Conservation (phyloP, 2,797 vertebrate species). For the Acestrorhynchus altus region DNA sequence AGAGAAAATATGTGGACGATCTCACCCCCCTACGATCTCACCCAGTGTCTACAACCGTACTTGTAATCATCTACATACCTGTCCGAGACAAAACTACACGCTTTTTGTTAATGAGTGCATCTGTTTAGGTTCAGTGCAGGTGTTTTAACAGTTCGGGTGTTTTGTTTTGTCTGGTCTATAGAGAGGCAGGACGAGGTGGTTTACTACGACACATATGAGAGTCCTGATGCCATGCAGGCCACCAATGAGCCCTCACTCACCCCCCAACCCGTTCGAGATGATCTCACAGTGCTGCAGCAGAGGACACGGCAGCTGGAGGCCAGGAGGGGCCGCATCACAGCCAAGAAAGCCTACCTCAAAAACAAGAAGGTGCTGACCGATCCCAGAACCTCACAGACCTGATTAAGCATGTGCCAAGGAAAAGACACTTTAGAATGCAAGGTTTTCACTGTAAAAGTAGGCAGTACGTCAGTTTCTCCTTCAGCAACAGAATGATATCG, state of each 20-base stretch:
- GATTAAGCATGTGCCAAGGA: too few relatives aligned
- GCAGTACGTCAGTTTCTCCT: not conserved
- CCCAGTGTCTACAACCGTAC: too few relatives aligned
- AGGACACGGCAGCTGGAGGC: constrained; percentile 94
- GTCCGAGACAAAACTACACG: too few relatives aligned
- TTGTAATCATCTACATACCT: too few relatives aligned
- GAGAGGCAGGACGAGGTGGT: constrained; percentile 96
- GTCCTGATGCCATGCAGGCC: constrained; percentile 93
- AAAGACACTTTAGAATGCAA: not conserved
- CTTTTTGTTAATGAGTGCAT: too few relatives aligned
- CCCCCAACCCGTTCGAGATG: constrained; percentile 82
- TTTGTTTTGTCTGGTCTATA: constrained; percentile 60
- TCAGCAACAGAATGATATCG: not conserved
- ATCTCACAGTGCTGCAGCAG: constrained; percentile 87
- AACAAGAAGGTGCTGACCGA: constrained; percentile 89
- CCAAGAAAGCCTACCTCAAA: constrained; percentile 99
- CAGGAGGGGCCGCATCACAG: constrained; percentile 91
- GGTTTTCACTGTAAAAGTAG: not conserved
- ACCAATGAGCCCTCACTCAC: constrained; percentile 79
- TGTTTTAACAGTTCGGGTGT: too few relatives aligned
- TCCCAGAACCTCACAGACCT: not conserved
- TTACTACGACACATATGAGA: constrained; percentile 96
- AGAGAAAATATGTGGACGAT: too few relatives aligned
- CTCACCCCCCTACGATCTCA: too few relatives aligned
- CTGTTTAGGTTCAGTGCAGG: too few relatives aligned